These are phyloP conservation scores for Lathamus discolor DNA, from an alignment of 2,113 vertebrate genomes.

Conservation along the genomic window DNA sequence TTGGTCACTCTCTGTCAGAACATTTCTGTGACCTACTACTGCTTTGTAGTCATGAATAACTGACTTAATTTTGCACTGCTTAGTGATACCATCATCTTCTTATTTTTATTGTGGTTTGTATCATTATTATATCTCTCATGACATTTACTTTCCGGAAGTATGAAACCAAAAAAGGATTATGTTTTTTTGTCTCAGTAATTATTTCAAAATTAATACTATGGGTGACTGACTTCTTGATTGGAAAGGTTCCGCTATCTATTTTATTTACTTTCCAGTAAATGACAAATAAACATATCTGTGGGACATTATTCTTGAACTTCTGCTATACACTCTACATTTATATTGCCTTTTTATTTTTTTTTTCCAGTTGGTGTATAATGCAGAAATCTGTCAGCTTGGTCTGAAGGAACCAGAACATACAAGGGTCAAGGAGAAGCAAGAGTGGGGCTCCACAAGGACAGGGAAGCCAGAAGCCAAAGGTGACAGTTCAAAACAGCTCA, in stretches of 20 bases:
- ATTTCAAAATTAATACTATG: neutral
- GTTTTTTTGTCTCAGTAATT: neutral
- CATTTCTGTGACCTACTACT: neutral
- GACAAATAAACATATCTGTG: neutral
- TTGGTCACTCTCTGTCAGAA: neutral
- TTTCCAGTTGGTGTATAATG: neutral
- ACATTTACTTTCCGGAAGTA: neutral
- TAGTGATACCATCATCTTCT: neutral
- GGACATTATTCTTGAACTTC: neutral
- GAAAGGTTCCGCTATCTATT: neutral
- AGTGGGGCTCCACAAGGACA: neutral
- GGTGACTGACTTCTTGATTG: neutral
- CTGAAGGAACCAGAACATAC: neutral
- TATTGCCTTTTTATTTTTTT: neutral
- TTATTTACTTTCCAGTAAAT: neutral
- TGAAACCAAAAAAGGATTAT: neutral
- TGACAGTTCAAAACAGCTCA: neutral
- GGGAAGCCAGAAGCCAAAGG: accelerated
- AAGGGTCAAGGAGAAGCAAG: neutral
- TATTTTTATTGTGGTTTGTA: neutral
- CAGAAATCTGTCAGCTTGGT: neutral
- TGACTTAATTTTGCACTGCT: neutral
- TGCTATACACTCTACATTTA: neutral
- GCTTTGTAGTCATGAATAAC: neutral
- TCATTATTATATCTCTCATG: neutral